These are phyloP conservation scores for Etheostoma perlongum DNA, from an alignment of 2,797 vertebrate genomes.

Conservation along the genomic window DNA sequence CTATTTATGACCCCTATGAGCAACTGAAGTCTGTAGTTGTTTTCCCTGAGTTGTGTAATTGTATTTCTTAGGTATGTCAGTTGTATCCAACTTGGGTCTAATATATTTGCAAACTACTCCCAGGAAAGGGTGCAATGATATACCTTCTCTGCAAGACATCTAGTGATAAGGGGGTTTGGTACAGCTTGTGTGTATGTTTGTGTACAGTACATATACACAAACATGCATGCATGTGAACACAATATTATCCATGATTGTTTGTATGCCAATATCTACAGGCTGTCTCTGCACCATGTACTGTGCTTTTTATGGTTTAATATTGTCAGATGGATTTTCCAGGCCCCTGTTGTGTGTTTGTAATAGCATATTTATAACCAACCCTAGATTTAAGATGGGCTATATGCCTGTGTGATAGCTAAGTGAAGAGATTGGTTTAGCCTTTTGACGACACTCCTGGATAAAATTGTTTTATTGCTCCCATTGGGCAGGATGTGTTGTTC, in stretches of 20 bases:
- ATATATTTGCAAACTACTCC: slow-evolving; percentile 34
- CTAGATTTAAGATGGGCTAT: slow-evolving; percentile 53
- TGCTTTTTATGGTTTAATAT: slow-evolving; percentile 78
- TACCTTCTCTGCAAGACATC: slow-evolving; percentile 17
- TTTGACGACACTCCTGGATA: slow-evolving; percentile 75
- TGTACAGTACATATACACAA: not conserved
- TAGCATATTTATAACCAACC: slow-evolving; percentile 76
- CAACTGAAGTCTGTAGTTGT: not conserved
- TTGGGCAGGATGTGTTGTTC: slow-evolving; percentile 65
- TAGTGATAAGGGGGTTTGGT: not conserved
- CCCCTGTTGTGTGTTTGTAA: slow-evolving; percentile 65
- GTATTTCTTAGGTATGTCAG: slow-evolving; percentile 5
- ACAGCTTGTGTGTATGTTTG: not conserved
- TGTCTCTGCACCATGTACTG: slow-evolving; percentile 36
- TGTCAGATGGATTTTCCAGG: slow-evolving; percentile 66
- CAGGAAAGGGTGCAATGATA: not conserved
- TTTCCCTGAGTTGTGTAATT: not conserved
- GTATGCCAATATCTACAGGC: slow-evolving; percentile 49
- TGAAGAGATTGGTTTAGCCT: slow-evolving; percentile 79
- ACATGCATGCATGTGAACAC: slow-evolving; percentile 17
- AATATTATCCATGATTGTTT: slow-evolving; percentile 60
- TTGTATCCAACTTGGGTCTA: slow-evolving; percentile 1
- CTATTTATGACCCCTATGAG: not conserved
- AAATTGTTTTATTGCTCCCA: slow-evolving; percentile 77
- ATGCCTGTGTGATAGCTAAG: slow-evolving; percentile 68